Conservation (phyloP, 2,113 vertebrate genomes). For the Cebus imitator region DNA sequence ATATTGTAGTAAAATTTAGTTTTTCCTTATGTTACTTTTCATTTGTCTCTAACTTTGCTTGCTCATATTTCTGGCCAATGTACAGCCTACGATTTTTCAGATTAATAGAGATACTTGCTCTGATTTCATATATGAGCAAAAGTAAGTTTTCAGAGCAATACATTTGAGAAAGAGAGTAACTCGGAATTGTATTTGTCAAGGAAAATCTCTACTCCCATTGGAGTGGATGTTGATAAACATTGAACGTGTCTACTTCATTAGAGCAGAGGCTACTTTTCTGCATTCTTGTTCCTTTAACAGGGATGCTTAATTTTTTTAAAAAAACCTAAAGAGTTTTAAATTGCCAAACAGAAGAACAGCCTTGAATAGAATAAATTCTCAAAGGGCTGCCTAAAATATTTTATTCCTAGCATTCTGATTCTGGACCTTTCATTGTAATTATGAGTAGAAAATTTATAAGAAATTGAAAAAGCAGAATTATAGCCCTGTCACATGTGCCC, state of each 20-base stretch:
- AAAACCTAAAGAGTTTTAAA: not conserved
- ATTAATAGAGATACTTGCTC: not conserved
- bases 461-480: not conserved
- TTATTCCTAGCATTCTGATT: not conserved
- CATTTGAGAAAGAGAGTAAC: not conserved
- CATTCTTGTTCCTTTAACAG: not conserved
- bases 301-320: not conserved
- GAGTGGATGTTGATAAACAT: not conserved
- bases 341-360: not conserved
- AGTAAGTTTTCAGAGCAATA: constrained; percentile 25
- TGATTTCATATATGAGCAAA: not conserved
- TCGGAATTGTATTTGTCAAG: not conserved
- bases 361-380: not conserved
- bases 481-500: not conserved
- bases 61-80: not conserved
- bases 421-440: not conserved
- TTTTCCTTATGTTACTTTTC: constrained; percentile 1
- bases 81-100: not conserved
- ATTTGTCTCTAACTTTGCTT: not conserved
- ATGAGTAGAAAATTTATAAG: not conserved
- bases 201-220: not conserved
- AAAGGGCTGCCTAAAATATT: not conserved
- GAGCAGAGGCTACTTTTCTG: not conserved
- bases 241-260: not conserved
- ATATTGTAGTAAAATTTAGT: not conserved